Base-by-base conservation (phyloP, 1,140 invertebrate species). In the Danaus plexippus region DNA sequence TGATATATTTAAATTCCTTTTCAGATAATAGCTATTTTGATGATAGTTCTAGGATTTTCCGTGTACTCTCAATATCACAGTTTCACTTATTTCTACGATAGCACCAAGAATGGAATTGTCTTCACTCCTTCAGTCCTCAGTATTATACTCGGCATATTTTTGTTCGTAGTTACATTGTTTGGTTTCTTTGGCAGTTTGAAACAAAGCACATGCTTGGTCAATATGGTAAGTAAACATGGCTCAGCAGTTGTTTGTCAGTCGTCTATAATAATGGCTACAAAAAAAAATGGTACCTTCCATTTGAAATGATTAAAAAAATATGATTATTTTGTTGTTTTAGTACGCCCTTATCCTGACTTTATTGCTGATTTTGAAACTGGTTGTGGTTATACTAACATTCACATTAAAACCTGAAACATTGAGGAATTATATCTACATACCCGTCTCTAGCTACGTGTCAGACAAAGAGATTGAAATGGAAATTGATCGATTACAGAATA, bases 161-260 rank as follows among this genome's bases (percentile, higher is more conserved):
- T 95, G 18, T 89, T 95, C 43, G 70, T 94, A 7, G 92, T 96
- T 9, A 92, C 94, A 1, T 89, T 92, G 47, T 92, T 95, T 65
- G 95, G 95, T 41, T 95, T 94, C 72, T 93, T 92, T 59, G 95
- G 95, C 15, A 95, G 94, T 4, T 79, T 94, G 42, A 94, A 90
- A 77, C 93, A 94, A 77, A 96, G 93, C 71, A 92, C 93, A 5
- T 94, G 93, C 74, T 90, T 96, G 88, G 92, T 95, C n/a, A 92
- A 95, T 66, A 87, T 91, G 69, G 93, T 94, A 88, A 89, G 90
- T 57, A 46, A 32, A 41, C 4, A 5, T 12, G 18, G 15, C 40
- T 12, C 0, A 32, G 2, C 22, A 32, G 22, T 32, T 32, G 2
- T 32, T 32, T 32, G 22, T 32, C 22, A 32, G 2, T 32, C 0